phyloP scores from a whole-genome alignment of 2,888 invertebrate species.

The Macrosoma leucophasiata region DNA sequence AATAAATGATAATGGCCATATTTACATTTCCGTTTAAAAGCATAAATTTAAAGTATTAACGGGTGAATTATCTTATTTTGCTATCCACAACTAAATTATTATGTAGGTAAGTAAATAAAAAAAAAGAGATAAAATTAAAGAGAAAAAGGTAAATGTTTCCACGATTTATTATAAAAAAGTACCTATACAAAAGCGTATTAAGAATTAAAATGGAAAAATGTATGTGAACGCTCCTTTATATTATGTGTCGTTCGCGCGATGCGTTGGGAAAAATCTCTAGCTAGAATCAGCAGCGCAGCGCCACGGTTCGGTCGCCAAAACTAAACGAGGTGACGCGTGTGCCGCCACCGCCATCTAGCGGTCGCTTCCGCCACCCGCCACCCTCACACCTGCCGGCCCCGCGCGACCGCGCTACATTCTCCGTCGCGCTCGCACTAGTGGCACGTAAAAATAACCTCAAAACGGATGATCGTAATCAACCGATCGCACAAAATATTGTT shows the following conservation, averaged over 20 bases:
- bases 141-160: too few species aligned
- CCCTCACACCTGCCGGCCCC: conserved; percentile 52
- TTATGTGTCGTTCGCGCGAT: conserved; percentile 52
- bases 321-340: conserved; percentile 58
- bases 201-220: too few species aligned
- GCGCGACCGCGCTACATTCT: conserved; percentile 37
- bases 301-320: conserved; percentile 67
- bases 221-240: conserved; percentile 53
- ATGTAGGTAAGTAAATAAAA: too few species aligned
- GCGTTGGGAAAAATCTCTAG: conserved; percentile 72
- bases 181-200: too few species aligned
- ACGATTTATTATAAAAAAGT: too few species aligned
- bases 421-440: conserved; percentile 69
- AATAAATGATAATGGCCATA: too few species aligned
- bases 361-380: conserved; percentile 26
- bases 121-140: too few species aligned
- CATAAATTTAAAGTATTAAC: too few species aligned
- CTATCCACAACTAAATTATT: too few species aligned
- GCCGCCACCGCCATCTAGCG: conserved; percentile 58
- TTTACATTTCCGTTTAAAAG: too few species aligned
- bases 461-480: conserved; percentile 53
- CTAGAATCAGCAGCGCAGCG: conserved; percentile 69
- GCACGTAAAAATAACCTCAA: conserved; percentile 74
- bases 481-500: conserved; percentile 62
- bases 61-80: too few species aligned